A percentile compares a stretch with the other conserved stretches of the same genome.
Evolutionary conservation across 2,888 invertebrate species (phyloP).

Genomic region (Ophion ellenae): DNA sequence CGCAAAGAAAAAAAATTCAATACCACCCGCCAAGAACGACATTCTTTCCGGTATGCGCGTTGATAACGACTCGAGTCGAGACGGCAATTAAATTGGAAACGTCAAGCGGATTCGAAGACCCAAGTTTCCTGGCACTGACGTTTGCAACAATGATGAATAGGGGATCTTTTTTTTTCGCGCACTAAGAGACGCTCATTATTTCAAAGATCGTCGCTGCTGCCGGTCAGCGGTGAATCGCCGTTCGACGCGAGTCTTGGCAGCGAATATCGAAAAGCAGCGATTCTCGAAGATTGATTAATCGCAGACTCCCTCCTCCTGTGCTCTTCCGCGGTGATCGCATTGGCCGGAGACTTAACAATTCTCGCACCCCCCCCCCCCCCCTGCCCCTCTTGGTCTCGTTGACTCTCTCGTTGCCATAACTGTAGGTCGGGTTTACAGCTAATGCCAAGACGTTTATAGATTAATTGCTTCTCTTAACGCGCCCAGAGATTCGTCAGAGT

Average conservation of each 20-base stretch:
- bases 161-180: not conserved
- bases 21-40: too few species aligned
- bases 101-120: too few species aligned
- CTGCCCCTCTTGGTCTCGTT: too few species aligned
- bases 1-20: too few species aligned
- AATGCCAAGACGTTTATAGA: constrained; percentile 64
- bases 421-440: constrained; percentile 46
- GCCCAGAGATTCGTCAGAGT: constrained; percentile 44
- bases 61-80: too few species aligned
- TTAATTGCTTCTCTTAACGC: constrained; percentile 49
- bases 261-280: constrained; percentile 42
- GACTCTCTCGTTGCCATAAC: constrained; percentile 42
- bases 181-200: constrained; percentile 10
- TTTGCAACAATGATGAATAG: too few species aligned
- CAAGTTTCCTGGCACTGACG: too few species aligned
- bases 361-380: not conserved
- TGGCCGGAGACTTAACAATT: constrained; percentile 15
- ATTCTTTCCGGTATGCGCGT: too few species aligned
- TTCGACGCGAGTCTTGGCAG: constrained; percentile 57
- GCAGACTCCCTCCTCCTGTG: constrained; percentile 14
- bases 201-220: constrained; percentile 24
- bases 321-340: constrained; percentile 6
- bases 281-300: constrained; percentile 61
- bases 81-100: too few species aligned
- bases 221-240: constrained; percentile 25